Conservation (phyloP, 2,113 vertebrate species). For the Lamprotornis superbus region DNA sequence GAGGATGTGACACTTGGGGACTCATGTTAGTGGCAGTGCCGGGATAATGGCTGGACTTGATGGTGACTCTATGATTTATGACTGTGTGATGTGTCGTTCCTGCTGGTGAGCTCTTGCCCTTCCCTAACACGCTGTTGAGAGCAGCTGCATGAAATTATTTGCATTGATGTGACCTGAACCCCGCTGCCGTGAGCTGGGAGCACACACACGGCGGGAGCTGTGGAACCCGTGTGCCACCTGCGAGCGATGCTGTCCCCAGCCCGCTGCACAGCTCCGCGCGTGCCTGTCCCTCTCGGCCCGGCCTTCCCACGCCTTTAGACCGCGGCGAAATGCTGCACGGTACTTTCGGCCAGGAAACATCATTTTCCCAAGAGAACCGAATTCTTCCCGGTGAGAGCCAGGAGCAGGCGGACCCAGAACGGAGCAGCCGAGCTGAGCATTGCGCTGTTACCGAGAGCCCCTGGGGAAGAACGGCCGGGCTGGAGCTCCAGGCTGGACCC, state of each 20-base stretch:
- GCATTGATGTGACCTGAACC: rapidly evolving
- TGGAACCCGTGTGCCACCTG: not conserved
- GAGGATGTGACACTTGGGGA: not conserved
- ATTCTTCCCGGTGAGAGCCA: not conserved
- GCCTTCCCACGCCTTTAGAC: rapidly evolving
- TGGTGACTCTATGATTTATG: not conserved
- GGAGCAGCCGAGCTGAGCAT: not conserved
- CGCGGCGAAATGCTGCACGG: rapidly evolving
- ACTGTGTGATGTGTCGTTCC: not conserved
- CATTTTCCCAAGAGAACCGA: not conserved
- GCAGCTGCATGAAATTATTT: rapidly evolving
- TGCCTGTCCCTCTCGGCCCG: not conserved
- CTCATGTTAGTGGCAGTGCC: no score
- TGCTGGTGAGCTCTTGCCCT: not conserved
- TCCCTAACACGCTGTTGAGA: not conserved
- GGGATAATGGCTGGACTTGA: not conserved
- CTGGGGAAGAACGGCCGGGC: not conserved
- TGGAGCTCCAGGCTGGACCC: not conserved
- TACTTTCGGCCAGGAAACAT: not conserved
- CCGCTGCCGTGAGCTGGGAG: rapidly evolving
- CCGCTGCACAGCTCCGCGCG: not conserved
- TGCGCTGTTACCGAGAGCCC: not conserved
- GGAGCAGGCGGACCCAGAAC: not conserved
- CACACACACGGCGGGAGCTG: not conserved
- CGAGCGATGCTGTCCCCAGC: not conserved